Evolutionary conservation across 2,113 vertebrate genomes (phyloP), one percentile per base, ranked within the genome.

Genomic region (Cisticola juncidis): DNA sequence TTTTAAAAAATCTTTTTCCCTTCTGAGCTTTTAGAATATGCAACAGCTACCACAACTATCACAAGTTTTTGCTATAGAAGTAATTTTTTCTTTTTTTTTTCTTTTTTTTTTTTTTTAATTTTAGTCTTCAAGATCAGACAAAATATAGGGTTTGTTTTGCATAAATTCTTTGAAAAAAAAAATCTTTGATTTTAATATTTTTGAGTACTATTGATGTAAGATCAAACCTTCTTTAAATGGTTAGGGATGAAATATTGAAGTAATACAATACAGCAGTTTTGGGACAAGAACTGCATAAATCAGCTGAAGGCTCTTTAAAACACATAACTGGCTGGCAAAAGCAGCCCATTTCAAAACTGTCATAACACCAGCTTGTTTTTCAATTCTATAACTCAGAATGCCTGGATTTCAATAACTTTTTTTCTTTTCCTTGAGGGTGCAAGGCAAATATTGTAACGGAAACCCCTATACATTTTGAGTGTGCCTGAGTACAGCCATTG

Each of bases 141-240:
- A 89, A 95, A 62, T 86, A 96, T 12, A 81, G 19, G 47, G 20
- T 95, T 97, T 95, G 68, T 95, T 97, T 97, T 94, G 54, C 73
- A 96, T 78, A 96, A 89, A 87, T 81, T 96, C 56, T 95, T 89
- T 95, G 68, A 96, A 86, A 92, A 92, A 35, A 94, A 91, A 80
- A 61, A 42, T 83, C 88, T 97, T 96, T 97, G 88, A 96, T 97
- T 97, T 97, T 96, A 96, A 95, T 96, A 84, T 94, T 96, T 97
- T 93, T 47, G 87, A 96, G 47, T 48, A 89, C 61, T 90, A 91
- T 62, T 97, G 88, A 94, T 97, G 61, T 93, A 95, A 90, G 84
- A 97, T 91, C 90, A 97, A 98, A 94, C 38, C 76, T 93, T 89
- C 95, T 95, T 97, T 95, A 96, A 97, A 94, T 94, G 66, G 83